phyloP scores from a whole-genome alignment of 2,888 invertebrate species.

The Brenthis ino region DNA sequence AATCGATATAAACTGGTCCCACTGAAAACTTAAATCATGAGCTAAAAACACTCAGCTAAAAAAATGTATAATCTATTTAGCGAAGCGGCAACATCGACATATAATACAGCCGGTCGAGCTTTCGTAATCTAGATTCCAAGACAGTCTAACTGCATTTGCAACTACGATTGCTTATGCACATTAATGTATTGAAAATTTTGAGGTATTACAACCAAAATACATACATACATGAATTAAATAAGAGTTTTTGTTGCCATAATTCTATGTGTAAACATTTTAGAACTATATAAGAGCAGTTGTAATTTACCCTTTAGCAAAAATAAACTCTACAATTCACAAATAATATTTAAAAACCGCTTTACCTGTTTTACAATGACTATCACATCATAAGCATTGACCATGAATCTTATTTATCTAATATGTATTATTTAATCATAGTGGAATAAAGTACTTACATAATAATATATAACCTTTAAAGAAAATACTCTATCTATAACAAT shows the following conservation, averaged over 20 bases:
- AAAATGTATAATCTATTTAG: slow-evolving; percentile 38
- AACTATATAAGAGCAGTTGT: neutral
- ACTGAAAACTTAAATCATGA: slow-evolving; percentile 23
- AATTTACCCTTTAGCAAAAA: neutral
- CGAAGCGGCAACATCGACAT: slow-evolving; percentile 59
- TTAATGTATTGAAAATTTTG: slow-evolving; percentile 28
- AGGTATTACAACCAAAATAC: neutral
- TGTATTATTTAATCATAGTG: neutral
- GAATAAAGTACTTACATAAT: slow-evolving; percentile 11
- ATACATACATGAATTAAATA: neutral
- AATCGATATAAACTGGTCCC: neutral
- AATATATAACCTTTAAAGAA: neutral
- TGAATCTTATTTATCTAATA: slow-evolving; percentile 13
- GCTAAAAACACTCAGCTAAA: slow-evolving; percentile 26
- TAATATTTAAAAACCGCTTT: neutral
- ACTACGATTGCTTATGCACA: slow-evolving; percentile 30
- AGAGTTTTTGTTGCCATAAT: neutral
- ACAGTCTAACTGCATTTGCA: slow-evolving; percentile 47
- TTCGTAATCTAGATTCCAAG: slow-evolving; percentile 59
- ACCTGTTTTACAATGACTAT: neutral
- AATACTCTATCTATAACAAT: too few species aligned
- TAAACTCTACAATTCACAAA: neutral
- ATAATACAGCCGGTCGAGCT: slow-evolving; percentile 65
- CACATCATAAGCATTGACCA: slow-evolving; percentile 16
- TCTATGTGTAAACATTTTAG: neutral